phyloP scores from a whole-genome alignment of 2,888 invertebrate genomes.

The Chironomus tentans region DNA sequence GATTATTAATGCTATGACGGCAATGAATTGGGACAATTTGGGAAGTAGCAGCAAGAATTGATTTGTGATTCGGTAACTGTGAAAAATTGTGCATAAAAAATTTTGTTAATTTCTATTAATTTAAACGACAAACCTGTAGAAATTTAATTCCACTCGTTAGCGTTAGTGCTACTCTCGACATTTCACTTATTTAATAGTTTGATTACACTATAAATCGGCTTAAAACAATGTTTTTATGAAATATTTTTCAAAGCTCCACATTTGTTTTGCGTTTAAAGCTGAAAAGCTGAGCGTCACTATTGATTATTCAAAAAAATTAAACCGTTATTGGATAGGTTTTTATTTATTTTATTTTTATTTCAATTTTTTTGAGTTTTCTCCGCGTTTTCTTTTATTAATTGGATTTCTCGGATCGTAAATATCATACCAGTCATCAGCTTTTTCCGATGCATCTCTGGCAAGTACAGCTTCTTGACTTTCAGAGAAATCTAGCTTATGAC shows the following conservation, averaged over 20 bases:
- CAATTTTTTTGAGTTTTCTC: conserved; percentile 26
- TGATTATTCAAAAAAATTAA: background rate
- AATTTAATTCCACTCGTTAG: conserved; percentile 10
- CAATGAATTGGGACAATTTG: conserved; percentile 30
- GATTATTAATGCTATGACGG: conserved; percentile 42
- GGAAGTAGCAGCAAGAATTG: background rate
- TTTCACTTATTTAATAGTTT: background rate
- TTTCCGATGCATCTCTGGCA: conserved; percentile 88
- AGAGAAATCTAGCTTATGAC: conserved; percentile 47
- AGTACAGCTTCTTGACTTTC: conserved; percentile 55
- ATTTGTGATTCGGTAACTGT: background rate
- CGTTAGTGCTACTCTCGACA: background rate
- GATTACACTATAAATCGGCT: background rate
- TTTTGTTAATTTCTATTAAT: background rate
- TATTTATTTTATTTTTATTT: background rate
- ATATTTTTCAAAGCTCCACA: background rate
- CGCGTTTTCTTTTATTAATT: conserved; percentile 82
- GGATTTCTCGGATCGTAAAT: conserved; percentile 94
- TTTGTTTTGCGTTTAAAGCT: background rate
- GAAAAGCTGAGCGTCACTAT: background rate
- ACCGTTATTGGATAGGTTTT: background rate
- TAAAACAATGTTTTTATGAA: background rate
- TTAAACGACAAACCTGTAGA: background rate
- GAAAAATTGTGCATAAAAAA: background rate
- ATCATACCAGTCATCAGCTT: conserved; percentile 92